phyloP scores from a whole-genome alignment of 2,797 vertebrate genomes.

The Crenichthys baileyi region DNA sequence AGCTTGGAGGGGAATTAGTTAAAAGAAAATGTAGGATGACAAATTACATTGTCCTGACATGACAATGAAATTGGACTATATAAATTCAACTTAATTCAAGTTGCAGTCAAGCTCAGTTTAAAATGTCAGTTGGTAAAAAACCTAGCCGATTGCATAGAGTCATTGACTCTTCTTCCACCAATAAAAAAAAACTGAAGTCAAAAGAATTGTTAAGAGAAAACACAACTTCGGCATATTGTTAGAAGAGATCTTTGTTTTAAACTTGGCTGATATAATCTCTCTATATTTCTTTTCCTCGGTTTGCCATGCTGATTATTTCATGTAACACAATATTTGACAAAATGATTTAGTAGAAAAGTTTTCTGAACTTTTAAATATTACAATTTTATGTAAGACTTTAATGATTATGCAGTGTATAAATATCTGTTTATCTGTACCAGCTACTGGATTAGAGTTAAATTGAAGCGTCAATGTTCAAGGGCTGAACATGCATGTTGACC shows the following conservation, averaged over 20 bases:
- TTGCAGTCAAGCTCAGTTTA: too few species aligned
- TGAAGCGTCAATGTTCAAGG: not conserved
- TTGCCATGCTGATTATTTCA: not conserved
- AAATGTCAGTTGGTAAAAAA: too few species aligned
- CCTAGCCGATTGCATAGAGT: too few species aligned
- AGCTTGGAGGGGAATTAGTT: not conserved
- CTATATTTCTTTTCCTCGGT: not conserved
- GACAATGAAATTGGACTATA: too few species aligned
- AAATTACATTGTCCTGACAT: not conserved
- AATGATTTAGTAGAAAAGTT: not conserved
- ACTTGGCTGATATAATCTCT: too few species aligned
- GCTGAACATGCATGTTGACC: slow-evolving; percentile 18
- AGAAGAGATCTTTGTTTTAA: too few species aligned
- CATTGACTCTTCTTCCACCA: too few species aligned
- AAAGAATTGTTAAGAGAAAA: not conserved
- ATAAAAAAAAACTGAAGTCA: not conserved
- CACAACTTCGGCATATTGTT: too few species aligned
- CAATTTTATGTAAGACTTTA: not conserved
- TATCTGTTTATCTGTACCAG: not conserved
- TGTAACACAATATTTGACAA: not conserved
- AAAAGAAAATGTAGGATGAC: not conserved
- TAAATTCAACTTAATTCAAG: too few species aligned
- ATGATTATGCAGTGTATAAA: not conserved
- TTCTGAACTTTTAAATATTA: not conserved
- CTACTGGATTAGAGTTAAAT: not conserved